Base-by-base conservation (phyloP, 2,888 invertebrate genomes). In the Oxystoma pomonae region DNA sequence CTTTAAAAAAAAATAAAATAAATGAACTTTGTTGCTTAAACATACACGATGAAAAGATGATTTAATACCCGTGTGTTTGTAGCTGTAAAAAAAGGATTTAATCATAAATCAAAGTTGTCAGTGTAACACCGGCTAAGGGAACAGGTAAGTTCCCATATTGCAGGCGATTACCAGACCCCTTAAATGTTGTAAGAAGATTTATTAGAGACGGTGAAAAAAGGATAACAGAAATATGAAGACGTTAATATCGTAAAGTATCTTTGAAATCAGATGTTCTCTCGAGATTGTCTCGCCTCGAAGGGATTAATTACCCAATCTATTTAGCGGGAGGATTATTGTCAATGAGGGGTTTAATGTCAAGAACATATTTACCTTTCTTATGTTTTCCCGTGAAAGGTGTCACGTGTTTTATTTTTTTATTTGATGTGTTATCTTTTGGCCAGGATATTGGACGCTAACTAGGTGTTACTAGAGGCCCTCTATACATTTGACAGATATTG, bases 281-380 rank as follows among this genome's bases (percentile, higher is more conserved):
- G 52, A 55, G 63, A 63, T 60, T 63, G 63, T 65, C 61, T 64
- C 64, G 61, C 59, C 59, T 61, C 61, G 56, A 59, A 53, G 61
- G 64, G 58, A 50, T 64, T 61, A 58, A 58, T 18, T 35, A 50
- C 35, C 12, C 35, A 35, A 35, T 35, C 35, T 35, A 35, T 35
- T 35, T 12, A 35, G 5, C 35, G 35, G 12, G 35, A 35, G 35
- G 35, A 35, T 35, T 35, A 35, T 35, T 35, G 35, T 35, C 35
- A 12, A 35, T 35, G 35, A 35, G 35, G 35, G 35, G 35, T 35
- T 35, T 35, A 35, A 35, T 35, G 35, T 35, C 35, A 35, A 7
- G 35, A 12, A 35, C 35, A 35, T 35, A 7, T 12, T 35, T 35
- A 35, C 12, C 5, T 35, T 35, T 35, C 35, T 35, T 35, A 12